These are phyloP conservation scores for Heterochromis multidens DNA, from an alignment of 2,113 vertebrate species.

Conservation along the genomic window DNA sequence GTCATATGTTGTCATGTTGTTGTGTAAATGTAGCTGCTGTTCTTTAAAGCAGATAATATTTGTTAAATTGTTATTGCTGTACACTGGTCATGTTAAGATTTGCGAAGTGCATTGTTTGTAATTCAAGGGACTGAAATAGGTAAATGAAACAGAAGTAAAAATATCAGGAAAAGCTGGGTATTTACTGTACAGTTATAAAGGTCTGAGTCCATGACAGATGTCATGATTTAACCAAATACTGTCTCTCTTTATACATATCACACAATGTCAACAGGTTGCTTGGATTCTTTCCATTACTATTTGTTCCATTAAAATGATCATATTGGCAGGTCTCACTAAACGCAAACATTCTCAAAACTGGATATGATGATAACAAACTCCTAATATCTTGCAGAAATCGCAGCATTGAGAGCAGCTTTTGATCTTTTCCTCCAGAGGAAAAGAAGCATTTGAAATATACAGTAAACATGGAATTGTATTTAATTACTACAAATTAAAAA, in stretches of 20 bases:
- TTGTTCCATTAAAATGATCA: not conserved
- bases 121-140: not conserved
- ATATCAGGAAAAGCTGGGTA: not conserved
- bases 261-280: not conserved
- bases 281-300: not conserved
- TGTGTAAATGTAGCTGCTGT: not conserved
- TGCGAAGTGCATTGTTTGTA: not conserved
- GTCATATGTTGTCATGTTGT: not conserved
- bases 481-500: not conserved
- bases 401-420: not conserved
- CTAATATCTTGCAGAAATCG: not conserved
- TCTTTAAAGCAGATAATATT: not conserved
- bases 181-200: not conserved
- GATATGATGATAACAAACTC: not conserved
- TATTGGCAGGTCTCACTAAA: rapidly evolving
- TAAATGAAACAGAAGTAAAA: not conserved
- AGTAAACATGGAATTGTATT: not conserved
- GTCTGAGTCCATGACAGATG: not conserved
- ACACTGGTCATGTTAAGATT: not conserved
- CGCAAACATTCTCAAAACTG: not conserved
- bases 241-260: not conserved
- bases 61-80: not conserved
- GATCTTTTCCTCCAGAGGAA: not conserved
- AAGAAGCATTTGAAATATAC: not conserved
- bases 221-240: not conserved